Base-by-base conservation (phyloP, 2,113 vertebrate species). In the Hymenochirus boettgeri region DNA sequence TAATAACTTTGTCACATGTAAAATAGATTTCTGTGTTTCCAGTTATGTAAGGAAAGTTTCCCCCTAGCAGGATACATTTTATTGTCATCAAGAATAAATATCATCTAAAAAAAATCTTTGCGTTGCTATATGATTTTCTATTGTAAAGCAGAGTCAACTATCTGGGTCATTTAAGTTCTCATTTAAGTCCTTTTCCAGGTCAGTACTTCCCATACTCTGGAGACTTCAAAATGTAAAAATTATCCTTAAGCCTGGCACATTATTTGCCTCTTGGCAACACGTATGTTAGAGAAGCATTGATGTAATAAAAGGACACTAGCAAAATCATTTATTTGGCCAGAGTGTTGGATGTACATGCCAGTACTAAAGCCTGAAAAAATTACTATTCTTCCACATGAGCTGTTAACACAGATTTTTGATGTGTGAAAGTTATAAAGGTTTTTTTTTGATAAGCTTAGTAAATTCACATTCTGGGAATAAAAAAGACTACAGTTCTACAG, bases 381-480 rank as follows among this genome's bases (percentile, higher is more conserved):
- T 57, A 57, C 62, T 42, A 48, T 56, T 65, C 42, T 65, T 65
- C 62, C 62, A 57, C 48, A 57, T 65, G 62, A 57, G 62, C 62
- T 65, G 62, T 65, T 65, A 65, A 65, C 62, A 57, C 62, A 57
- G 53, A 33, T 65, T 57, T 65, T 65, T 48, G 33, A n/a, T n/a
- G n/a, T n/a, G n/a, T n/a, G n/a, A n/a, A n/a, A n/a, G n/a, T n/a
- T n/a, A n/a, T n/a, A n/a, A n/a, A n/a, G n/a, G n/a, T n/a, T n/a
- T n/a, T n/a, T n/a, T n/a, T n/a, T n/a, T n/a, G n/a, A n/a, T n/a
- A n/a, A n/a, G n/a, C n/a, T n/a, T n/a, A n/a, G n/a, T n/a, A n/a
- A n/a, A n/a, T n/a, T n/a, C n/a, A n/a, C n/a, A n/a, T n/a, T n/a
- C n/a, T n/a, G n/a, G n/a, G n/a, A n/a, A n/a, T n/a, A n/a, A n/a